phyloP scores from a whole-genome alignment of 2,113 vertebrate genomes.

The Narcine bancroftii region DNA sequence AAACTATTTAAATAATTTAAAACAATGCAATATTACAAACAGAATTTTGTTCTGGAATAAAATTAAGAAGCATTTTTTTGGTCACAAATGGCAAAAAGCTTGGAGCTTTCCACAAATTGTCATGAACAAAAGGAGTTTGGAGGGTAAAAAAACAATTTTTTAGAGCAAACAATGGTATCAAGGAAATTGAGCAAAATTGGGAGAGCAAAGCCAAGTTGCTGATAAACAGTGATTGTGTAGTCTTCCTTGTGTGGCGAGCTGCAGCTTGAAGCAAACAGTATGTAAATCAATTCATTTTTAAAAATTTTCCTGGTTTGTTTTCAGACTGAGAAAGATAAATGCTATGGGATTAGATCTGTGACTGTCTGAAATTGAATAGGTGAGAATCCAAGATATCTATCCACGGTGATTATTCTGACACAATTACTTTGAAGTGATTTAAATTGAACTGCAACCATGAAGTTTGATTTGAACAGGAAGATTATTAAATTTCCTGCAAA shows the following conservation, averaged over 20 bases:
- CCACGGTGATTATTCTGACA: not conserved
- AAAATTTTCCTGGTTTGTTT: not conserved
- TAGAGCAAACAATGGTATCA: not conserved
- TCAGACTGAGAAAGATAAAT: not conserved
- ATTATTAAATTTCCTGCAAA: not conserved
- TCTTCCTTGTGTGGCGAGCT: not conserved
- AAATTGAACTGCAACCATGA: not conserved
- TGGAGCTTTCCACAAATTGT: not conserved
- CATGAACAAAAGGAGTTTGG: not conserved
- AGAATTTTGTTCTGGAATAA: not conserved
- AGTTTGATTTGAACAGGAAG: not conserved
- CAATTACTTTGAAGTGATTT: not conserved
- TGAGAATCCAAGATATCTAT: not conserved
- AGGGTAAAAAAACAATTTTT: no score
- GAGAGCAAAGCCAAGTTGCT: not conserved
- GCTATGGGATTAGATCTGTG: not conserved
- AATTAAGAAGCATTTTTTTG: not conserved
- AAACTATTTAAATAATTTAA: not conserved
- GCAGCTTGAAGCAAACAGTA: not conserved
- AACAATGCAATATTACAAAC: not conserved
- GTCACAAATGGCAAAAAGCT: not conserved
- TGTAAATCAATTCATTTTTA: not conserved
- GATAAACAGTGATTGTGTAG: not conserved
- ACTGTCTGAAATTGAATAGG: not conserved
- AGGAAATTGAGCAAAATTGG: not conserved